These are phyloP conservation scores for Glaucopsyche alexis DNA, from an alignment of 2,888 invertebrate species.

Conservation along the genomic window DNA sequence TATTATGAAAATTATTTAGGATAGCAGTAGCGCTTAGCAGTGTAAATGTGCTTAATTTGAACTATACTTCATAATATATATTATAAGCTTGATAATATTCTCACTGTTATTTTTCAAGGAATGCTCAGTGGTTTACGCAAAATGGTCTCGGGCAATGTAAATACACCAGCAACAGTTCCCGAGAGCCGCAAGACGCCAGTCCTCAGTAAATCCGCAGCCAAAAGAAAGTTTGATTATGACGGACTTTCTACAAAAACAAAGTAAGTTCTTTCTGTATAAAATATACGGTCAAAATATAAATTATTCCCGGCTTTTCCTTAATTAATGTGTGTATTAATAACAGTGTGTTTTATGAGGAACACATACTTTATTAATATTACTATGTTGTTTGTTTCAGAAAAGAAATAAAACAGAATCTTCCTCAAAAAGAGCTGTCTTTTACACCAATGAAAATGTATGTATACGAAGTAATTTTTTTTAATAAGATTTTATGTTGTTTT, in stretches of 20 bases:
- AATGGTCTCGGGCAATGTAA: constrained; percentile 84
- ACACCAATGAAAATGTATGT: constrained; percentile 83
- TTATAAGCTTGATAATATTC: not conserved
- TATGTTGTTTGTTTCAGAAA: constrained; percentile 65
- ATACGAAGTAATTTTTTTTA: constrained; percentile 29
- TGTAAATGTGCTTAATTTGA: too few species aligned
- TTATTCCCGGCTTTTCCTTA: constrained; percentile 1
- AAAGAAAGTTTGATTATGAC: constrained; percentile 82
- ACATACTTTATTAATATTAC: not conserved
- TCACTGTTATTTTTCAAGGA: constrained; percentile 65
- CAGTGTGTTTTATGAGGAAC: too few species aligned
- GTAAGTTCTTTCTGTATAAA: constrained; percentile 64
- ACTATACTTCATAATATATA: too few species aligned
- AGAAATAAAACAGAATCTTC: constrained; percentile 81
- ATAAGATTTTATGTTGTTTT: constrained; percentile 9
- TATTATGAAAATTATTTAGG: too few species aligned
- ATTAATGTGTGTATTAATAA: too few species aligned
- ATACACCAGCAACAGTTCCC: constrained; percentile 72
- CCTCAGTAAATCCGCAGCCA: constrained; percentile 81
- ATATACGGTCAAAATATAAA: not conserved
- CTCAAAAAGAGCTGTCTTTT: constrained; percentile 80
- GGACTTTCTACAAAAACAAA: constrained; percentile 84
- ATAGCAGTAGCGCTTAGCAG: too few species aligned
- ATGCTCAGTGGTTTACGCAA: constrained; percentile 88
- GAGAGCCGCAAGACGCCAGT: constrained; percentile 78